Evolutionary conservation across 2,888 invertebrate species (phyloP).

Genomic region (Lepidocyrtoides sp.): DNA sequence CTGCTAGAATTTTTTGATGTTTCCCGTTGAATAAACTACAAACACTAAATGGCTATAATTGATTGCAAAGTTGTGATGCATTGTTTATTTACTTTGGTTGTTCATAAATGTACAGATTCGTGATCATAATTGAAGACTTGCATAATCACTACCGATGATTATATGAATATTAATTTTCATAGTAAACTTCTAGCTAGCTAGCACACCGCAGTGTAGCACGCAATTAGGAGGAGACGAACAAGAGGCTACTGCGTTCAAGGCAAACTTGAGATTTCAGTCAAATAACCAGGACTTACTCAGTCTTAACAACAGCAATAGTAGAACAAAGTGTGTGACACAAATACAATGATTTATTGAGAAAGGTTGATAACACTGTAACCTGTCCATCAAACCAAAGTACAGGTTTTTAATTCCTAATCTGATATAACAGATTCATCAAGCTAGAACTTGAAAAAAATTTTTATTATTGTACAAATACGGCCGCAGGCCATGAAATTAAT

Average conservation of each 20-base stretch:
- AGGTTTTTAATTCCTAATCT: too few species aligned
- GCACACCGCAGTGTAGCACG: too few species aligned
- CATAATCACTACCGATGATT: background rate
- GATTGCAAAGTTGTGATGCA: background rate
- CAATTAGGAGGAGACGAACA: too few species aligned
- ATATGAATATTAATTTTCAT: background rate
- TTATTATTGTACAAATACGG: too few species aligned
- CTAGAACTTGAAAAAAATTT: too few species aligned
- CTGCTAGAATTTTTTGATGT: background rate
- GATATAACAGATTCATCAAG: too few species aligned
- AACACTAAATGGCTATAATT: background rate
- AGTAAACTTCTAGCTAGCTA: too few species aligned
- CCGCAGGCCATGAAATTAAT: too few species aligned
- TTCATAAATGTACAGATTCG: background rate
- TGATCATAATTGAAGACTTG: background rate
- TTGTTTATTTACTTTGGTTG: too few species aligned
- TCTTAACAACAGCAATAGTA: too few species aligned
- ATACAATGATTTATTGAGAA: background rate
- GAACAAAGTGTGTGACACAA: too few species aligned
- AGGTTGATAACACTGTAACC: slow-evolving; percentile 9
- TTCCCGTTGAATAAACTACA: background rate
- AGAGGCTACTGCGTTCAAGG: too few species aligned
- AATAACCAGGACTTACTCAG: background rate
- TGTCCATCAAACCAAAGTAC: background rate
- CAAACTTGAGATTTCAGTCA: background rate